Conservation (phyloP, 2,888 invertebrate species). For the Aplocera efformata region DNA sequence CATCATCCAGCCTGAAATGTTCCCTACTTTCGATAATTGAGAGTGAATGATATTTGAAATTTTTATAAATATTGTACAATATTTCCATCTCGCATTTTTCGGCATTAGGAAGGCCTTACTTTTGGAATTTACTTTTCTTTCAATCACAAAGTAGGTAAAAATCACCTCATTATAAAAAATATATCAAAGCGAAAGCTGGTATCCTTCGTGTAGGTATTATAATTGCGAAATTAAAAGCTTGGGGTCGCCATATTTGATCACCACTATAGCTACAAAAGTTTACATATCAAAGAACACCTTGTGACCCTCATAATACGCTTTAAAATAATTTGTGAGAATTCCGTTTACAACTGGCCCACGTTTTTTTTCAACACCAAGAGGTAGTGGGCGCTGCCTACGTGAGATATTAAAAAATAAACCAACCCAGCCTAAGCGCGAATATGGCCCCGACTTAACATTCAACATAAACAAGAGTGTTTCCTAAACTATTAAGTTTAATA, state of each 20-base stretch:
- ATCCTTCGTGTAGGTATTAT: constrained; percentile 53
- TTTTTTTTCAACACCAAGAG: constrained; percentile 51
- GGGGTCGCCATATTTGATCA: constrained; percentile 33
- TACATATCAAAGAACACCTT: constrained; percentile 28
- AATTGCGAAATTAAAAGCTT: constrained; percentile 61
- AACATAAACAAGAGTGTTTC: constrained; percentile 26
- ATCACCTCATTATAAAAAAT: constrained; percentile 10
- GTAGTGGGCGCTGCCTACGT: constrained; percentile 68
- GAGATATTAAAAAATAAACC: constrained; percentile 49
- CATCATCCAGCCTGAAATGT: too few relatives aligned
- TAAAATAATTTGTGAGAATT: constrained; percentile 30
- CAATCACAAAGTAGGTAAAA: too few relatives aligned
- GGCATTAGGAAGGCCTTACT: too few relatives aligned
- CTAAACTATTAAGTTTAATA: too few relatives aligned
- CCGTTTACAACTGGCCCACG: constrained; percentile 57
- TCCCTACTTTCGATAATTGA: too few relatives aligned
- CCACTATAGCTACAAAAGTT: constrained; percentile 8
- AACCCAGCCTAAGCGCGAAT: constrained; percentile 49
- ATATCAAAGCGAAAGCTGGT: constrained; percentile 52
- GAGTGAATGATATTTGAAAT: too few relatives aligned
- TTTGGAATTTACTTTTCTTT: too few relatives aligned
- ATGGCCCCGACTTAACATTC: constrained; percentile 49
- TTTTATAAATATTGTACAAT: too few relatives aligned
- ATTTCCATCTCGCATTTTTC: too few relatives aligned
- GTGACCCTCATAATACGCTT: constrained; percentile 28